Conservation (phyloP, 2,113 vertebrate species). For the Limnothrissa miodon region DNA sequence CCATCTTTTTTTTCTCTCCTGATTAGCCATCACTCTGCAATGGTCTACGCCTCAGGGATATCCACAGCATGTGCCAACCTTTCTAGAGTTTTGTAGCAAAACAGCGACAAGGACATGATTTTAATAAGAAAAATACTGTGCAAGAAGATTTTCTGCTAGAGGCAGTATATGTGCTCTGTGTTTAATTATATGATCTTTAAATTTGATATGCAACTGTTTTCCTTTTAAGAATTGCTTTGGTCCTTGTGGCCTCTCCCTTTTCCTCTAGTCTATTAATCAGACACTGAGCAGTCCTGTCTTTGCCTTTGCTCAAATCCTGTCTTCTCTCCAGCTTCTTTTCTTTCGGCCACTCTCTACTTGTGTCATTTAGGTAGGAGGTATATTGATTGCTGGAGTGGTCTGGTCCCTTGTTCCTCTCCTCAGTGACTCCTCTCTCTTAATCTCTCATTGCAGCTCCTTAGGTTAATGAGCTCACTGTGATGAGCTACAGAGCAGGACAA, state of each 20-base stretch:
- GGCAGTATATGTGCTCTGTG: slow-evolving; percentile 22
- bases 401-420: slow-evolving; percentile 45
- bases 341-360: slow-evolving; percentile 45
- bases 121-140: not conserved
- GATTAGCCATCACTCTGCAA: not conserved
- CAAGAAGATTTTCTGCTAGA: slow-evolving; percentile 20
- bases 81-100: not conserved
- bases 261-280: not conserved
- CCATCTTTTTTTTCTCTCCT: not conserved
- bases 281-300: not conserved
- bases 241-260: slow-evolving; percentile 4
- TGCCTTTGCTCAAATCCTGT: not conserved
- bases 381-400: slow-evolving; percentile 55
- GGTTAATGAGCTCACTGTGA: slow-evolving; percentile 55
- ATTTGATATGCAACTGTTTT: not conserved
- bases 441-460: slow-evolving; percentile 52
- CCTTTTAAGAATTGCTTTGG: slow-evolving; percentile 20
- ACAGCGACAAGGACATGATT: not conserved
- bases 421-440: slow-evolving; percentile 40
- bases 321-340: not conserved
- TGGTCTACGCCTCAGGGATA: not conserved
- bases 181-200: not conserved
- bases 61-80: not conserved
- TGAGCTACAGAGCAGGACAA: slow-evolving; percentile 45
- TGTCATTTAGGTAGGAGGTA: slow-evolving; percentile 46